Base-by-base conservation (phyloP, 1,140 invertebrate genomes). In the Leptonema lineaticorne region DNA sequence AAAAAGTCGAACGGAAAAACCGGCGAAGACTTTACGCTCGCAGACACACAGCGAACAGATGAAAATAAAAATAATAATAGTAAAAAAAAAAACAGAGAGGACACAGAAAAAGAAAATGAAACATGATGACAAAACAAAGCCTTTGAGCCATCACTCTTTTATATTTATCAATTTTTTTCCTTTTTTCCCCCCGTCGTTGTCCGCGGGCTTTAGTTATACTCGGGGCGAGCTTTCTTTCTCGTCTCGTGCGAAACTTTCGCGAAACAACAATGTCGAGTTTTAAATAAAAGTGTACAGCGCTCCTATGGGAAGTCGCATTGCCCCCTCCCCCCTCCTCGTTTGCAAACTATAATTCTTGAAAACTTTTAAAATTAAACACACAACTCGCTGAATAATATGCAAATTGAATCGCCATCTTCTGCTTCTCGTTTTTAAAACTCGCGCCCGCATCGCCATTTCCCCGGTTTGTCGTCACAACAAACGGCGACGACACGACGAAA, bases 361-460 rank as follows among this genome's bases (percentile, higher is more conserved):
- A 71, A 71, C 59, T 71, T 71, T 71, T 71, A 68, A 71, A 71
- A 71, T 71, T 71, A 71, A 71, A 71, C 69, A n/a, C n/a, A 71
- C 59, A 71, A 71, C 69, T 71, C 68, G 69, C 65, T 67, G 53
- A 68, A 67, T 67, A 71, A 71, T 71, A 71, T 71, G 69, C 66
- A 71, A 71, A 71, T 71, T 71, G 67, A 71, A 71, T 71, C 69
- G 66, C 59, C 66, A 41, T n/a, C n/a, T n/a, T n/a, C n/a, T n/a
- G n/a, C n/a, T n/a, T n/a, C n/a, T n/a, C n/a, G n/a, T n/a, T n/a
- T n/a, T n/a, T n/a, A n/a, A n/a, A n/a, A n/a, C n/a, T n/a, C n/a
- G n/a, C n/a, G n/a, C n/a, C n/a, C n/a, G n/a, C n/a, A n/a, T n/a
- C n/a, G n/a, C n/a, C n/a, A n/a, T n/a, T n/a, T n/a, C n/a, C n/a